Base-by-base conservation (phyloP, 2,797 vertebrate species). In the Myiotriccus ornatus region DNA sequence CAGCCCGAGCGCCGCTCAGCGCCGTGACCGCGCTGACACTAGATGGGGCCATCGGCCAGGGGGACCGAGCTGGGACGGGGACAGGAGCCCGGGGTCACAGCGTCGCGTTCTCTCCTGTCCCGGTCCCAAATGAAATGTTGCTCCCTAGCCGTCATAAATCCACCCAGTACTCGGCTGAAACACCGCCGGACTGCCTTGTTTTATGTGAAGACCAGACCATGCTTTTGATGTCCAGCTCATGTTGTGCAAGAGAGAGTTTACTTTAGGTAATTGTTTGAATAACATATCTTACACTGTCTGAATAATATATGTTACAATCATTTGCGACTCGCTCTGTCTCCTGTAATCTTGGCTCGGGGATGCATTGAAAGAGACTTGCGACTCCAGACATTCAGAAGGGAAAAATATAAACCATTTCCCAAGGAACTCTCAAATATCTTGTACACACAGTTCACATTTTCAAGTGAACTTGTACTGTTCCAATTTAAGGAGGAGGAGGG, bases 81-180 rank as follows among this genome's bases (percentile, higher is more conserved):
- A 10, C 22, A 7, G 13, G 16, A 5, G 7, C 3, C 3, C 17
- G 1, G 24, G 9, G 7, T 3, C 2, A 0, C 6, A 0, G 9
- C 6, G 22, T 34, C 7, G 0, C 4, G 16, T 24, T 14, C 27
- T 1, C 7, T 2, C 9, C 22, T 11, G 9, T 3, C 7, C 9
- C 52, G 1, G 0, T 17, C 52, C 12, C 28, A 1, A 17, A 2
- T 3, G 20, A 23, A 9, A 7, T 2, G 4, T 8, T 4, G 0
- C 18, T 22, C 23, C 32, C 10, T 2, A 8, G 49, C 24, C 35
- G 19, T 9, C 24, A 8, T 11, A n/a, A 28, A 24, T 10, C 43
- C 56, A 2, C 10, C 17, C 57, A 1, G 22, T 1, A 1, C 18
- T 9, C 3, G 70, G 11, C 32, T 41, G 68, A 63, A 49, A 22